Evolutionary conservation across 2,797 vertebrate species (phyloP), one percentile per base, ranked within the genome.

Genomic region (Enteromius anoplus): DNA sequence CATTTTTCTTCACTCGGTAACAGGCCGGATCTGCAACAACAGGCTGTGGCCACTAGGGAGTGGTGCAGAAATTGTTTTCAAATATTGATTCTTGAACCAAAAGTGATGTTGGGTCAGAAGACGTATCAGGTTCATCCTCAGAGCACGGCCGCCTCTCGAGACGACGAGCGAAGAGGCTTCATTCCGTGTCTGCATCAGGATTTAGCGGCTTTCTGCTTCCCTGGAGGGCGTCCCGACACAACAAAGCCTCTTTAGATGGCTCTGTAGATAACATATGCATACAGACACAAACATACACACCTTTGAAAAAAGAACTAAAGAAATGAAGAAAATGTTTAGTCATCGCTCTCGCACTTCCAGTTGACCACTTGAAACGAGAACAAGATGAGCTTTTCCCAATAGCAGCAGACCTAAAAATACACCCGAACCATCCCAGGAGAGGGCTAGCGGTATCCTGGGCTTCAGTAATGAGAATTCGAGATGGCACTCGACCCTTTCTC

Each of bases 401-500:
- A 90, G 92, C 89, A 70, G 34, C 69, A 62, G 88, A 90, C 92
- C 93, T 94, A 94, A 95, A 95, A 95, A 95, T 94, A 94, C 86
- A 88, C 90, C 89, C 89, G 91, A 91, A 89, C 83, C 82, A 88
- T 94, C 94, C 93, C 92, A 69, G 84, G 93, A 94, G 93, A 85
- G 90, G 86, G 87, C 89, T 78, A 75, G 86, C 80, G 86, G 90
- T 91, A 92, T 93, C 92, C 92, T 90, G 91, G 93, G 78, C 91
- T 92, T 92, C 91, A 83, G 93, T 96, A 95, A 95, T 94, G 93
- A 96, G 93, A 93, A 91, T 92, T 89, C 88, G 92, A 93, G 92
- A 91, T 90, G 91, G 88, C 70, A 83, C 82, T 84, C 29, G 71
- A 80, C 86, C 82, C 76, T 87, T 85, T 91, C 92, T 93, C 93